phyloP scores from a whole-genome alignment of 2,797 vertebrate species.

The Helostoma temminkii region DNA sequence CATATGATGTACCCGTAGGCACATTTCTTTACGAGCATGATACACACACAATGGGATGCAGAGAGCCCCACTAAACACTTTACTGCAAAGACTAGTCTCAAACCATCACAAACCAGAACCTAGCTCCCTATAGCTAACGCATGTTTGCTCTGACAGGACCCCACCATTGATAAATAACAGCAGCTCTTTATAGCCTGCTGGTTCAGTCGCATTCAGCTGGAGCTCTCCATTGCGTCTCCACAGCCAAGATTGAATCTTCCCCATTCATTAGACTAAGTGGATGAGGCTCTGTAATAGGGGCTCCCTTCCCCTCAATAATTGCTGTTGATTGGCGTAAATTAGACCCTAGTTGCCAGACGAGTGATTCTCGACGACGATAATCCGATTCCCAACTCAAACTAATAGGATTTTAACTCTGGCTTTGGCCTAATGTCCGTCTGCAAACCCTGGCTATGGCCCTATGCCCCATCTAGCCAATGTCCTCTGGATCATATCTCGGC shows the following conservation, averaged over 20 bases:
- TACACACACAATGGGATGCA: constrained; percentile 32
- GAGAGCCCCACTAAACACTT: constrained; percentile 50
- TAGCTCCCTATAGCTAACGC: constrained; percentile 67
- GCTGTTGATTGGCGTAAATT: constrained; percentile 91
- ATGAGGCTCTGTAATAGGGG: constrained; percentile 91
- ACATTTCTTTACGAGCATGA: constrained; percentile 19
- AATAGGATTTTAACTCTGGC: constrained; percentile 92
- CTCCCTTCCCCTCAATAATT: constrained; percentile 92
- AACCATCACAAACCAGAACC: constrained; percentile 72
- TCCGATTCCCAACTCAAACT: constrained; percentile 91
- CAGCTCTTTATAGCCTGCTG: constrained; percentile 76
- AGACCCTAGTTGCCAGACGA: constrained; percentile 92
- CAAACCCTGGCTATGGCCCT: constrained; percentile 85
- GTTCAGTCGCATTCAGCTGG: constrained; percentile 83
- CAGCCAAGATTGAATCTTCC: constrained; percentile 89
- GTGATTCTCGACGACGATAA: constrained; percentile 91
- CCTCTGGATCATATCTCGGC: constrained; percentile 83
- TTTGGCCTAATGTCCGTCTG: constrained; percentile 90
- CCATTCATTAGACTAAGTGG: constrained; percentile 93
- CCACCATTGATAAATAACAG: constrained; percentile 84
- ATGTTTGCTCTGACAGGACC: constrained; percentile 72
- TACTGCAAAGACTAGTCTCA: constrained; percentile 53
- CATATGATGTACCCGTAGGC: not conserved
- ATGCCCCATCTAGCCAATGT: constrained; percentile 76
- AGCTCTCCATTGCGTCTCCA: constrained; percentile 85